Conservation (phyloP, 2,797 vertebrate genomes). For the Pogonophryne albipinna region DNA sequence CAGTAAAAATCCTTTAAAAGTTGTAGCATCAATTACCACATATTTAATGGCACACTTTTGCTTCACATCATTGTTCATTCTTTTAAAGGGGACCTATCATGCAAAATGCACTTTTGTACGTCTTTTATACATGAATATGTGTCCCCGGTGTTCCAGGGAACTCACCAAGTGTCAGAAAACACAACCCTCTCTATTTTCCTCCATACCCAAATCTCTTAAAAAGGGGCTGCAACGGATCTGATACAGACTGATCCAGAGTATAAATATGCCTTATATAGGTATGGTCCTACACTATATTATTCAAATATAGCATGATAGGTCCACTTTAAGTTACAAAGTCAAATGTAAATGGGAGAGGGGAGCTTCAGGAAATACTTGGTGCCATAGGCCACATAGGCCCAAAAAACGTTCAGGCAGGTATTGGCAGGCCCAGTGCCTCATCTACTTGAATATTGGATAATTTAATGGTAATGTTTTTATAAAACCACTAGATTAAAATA, state of each 20-base stretch:
- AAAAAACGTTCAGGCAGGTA: slow-evolving; percentile 58
- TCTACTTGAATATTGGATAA: slow-evolving; percentile 72
- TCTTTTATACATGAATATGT: too few relatives aligned
- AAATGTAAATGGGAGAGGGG: slow-evolving; percentile 48
- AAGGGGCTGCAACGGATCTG: too few relatives aligned
- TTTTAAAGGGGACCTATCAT: too few relatives aligned
- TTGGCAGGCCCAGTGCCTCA: slow-evolving; percentile 72
- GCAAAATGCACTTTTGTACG: too few relatives aligned
- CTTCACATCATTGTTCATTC: background rate
- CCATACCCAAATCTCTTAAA: too few relatives aligned
- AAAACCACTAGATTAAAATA: slow-evolving; percentile 29
- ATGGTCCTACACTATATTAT: too few relatives aligned
- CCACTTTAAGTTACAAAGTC: slow-evolving; percentile 21
- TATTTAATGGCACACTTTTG: slow-evolving; percentile 4
- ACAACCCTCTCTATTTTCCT: too few relatives aligned
- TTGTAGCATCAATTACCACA: background rate
- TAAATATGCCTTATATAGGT: too few relatives aligned
- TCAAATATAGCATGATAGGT: too few relatives aligned
- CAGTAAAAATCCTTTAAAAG: slow-evolving; percentile 10
- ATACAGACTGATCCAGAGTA: too few relatives aligned
- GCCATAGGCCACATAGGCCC: slow-evolving; percentile 67
- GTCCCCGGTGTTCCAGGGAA: too few relatives aligned
- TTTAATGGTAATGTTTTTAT: slow-evolving; percentile 38
- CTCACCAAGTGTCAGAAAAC: too few relatives aligned
- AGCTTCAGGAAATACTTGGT: slow-evolving; percentile 70